Conservation (phyloP, 2,113 vertebrate genomes). For the Oostethus manadensis region DNA sequence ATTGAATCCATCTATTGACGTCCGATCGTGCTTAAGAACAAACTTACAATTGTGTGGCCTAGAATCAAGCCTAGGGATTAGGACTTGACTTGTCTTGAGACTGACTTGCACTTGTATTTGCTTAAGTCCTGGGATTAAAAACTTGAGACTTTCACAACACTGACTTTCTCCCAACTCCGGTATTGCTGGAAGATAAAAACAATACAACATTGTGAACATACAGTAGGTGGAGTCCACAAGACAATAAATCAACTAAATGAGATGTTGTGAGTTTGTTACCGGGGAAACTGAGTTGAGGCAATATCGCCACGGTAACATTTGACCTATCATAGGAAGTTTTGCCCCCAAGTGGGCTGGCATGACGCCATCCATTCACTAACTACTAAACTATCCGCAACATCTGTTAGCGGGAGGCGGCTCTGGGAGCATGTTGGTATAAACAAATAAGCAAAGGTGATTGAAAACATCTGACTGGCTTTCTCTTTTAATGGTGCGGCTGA, state of each 20-base stretch:
- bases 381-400: background rate
- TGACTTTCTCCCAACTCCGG: too few relatives aligned
- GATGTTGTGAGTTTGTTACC: background rate
- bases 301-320: slow-evolving; percentile 1
- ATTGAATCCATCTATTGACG: too few relatives aligned
- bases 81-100: too few relatives aligned
- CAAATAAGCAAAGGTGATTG: slow-evolving; percentile 1
- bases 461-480: background rate
- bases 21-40: too few relatives aligned
- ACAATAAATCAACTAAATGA: background rate
- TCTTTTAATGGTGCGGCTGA: background rate
- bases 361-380: background rate
- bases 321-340: background rate
- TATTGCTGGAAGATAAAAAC: too few relatives aligned
- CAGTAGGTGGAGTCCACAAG: too few relatives aligned
- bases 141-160: too few relatives aligned
- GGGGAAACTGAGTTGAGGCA: background rate
- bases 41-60: too few relatives aligned
- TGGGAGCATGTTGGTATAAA: background rate
- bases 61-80: too few relatives aligned
- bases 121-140: too few relatives aligned
- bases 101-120: too few relatives aligned
- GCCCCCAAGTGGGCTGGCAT: background rate
- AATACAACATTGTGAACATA: too few relatives aligned
- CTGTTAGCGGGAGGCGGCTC: background rate